Base-by-base conservation (phyloP, 1,140 invertebrate species). In the Drosophila bocki region DNA sequence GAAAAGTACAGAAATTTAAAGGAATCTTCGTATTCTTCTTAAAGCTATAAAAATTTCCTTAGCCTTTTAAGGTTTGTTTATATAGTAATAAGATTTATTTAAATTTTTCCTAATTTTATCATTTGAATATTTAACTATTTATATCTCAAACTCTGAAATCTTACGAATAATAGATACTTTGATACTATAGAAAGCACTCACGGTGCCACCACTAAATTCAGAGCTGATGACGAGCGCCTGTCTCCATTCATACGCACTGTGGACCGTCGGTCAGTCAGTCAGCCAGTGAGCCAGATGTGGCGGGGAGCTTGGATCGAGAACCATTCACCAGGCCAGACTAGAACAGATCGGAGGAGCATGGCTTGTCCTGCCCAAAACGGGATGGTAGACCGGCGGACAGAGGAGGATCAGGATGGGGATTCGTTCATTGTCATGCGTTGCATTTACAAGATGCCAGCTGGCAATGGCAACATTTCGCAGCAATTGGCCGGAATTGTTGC, bases 381-480 rank as follows among this genome's bases (percentile, higher is more conserved):
- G 75, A 77, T 54, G 61, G 22, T 0, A 35, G 56, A 35, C 19
- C 11, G 29, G 15, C 2, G 45, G 45, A 12, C 8, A 54, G 51
- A 12, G 39, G 22, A 9, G 33, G 13, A 41, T 42, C 26, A 2
- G 58, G 44, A 32, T 33, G 59, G 22, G 13, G 48, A 13, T 47
- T 69, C 48, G 75, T 90, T 91, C 82, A 91, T 91, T 91, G 87
- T 91, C 82, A 91, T 91, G 87, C 86, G 87, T 86, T 80, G 87
- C 87, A 91, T 91, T 77, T 91, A 91, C 88, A 91, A 91, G 83
- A 91, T 91, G 88, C 88, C 88, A 91, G 80, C 80, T 80, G 81
- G 81, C 79, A 76, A 54, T 62, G 57, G 59, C 68, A 69, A 84
- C 70, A 87, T 80, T 74, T 77, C 72, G 83, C 80, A 74, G 67